A percentile compares a stretch with the other conserved stretches of the same genome.
phyloP scores from a whole-genome alignment of 2,888 invertebrate genomes.

The Tinea pellionella region DNA sequence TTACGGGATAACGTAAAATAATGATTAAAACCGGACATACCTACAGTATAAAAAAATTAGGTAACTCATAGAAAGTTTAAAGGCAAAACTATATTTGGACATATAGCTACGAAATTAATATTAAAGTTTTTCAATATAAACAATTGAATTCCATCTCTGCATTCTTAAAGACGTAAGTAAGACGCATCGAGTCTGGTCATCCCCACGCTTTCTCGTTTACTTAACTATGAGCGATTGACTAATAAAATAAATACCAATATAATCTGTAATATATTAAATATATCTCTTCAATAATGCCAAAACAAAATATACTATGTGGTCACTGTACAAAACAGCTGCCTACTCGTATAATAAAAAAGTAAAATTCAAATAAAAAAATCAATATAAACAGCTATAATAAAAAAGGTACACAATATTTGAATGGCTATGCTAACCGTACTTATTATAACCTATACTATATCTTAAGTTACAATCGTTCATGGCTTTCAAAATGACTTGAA shows the following conservation, averaged over 20 bases:
- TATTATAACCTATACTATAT: slow-evolving; percentile 32
- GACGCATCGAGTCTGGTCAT: neutral
- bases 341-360: slow-evolving; percentile 29
- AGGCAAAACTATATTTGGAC: neutral
- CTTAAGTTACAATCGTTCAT: slow-evolving; percentile 59
- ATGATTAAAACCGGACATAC: slow-evolving; percentile 1
- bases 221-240: slow-evolving; percentile 2
- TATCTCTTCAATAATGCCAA: slow-evolving; percentile 46
- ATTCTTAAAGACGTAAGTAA: neutral
- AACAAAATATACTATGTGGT: slow-evolving; percentile 51
- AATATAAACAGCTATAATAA: slow-evolving; percentile 31
- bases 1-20: slow-evolving; percentile 25
- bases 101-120: slow-evolving; percentile 3
- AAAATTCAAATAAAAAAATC: slow-evolving; percentile 32
- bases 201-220: neutral
- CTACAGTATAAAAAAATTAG: neutral
- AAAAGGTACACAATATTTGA: slow-evolving; percentile 57
- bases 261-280: slow-evolving; percentile 44
- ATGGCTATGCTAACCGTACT: slow-evolving; percentile 51
- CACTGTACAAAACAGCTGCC: slow-evolving; percentile 55
- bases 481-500: slow-evolving; percentile 59
- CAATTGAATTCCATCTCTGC: neutral
- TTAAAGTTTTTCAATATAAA: neutral
- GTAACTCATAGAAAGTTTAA: slow-evolving; percentile 5
- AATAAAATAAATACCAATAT: slow-evolving; percentile 23